These are phyloP conservation scores for Scytalopus superciliaris DNA, from an alignment of 2,113 vertebrate genomes.

Conservation along the genomic window DNA sequence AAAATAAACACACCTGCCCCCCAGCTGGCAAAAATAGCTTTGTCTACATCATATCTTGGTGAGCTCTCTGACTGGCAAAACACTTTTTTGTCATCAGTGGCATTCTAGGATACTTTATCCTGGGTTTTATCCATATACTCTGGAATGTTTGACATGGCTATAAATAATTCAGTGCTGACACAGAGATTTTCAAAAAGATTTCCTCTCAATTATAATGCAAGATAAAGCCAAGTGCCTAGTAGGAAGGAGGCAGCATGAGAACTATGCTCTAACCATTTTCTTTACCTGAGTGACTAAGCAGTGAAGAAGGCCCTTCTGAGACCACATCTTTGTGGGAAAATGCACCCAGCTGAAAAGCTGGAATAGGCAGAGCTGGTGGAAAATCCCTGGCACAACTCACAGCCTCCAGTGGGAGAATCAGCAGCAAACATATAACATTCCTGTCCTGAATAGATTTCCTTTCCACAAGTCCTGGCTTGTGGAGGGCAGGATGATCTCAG, in stretches of 20 bases:
- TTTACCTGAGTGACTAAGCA: neutral
- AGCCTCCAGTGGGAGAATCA: neutral
- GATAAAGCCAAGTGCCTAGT: neutral
- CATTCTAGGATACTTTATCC: constrained; percentile 6
- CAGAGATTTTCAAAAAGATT: constrained; percentile 25
- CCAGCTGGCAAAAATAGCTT: neutral
- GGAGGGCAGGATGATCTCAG: neutral
- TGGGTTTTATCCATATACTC: constrained; percentile 20
- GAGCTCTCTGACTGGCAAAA: neutral
- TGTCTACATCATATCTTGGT: neutral
- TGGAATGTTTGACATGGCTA: constrained; percentile 58
- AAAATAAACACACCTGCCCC: neutral
- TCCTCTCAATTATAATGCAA: constrained; percentile 1
- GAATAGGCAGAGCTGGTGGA: constrained; percentile 16
- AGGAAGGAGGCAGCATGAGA: neutral
- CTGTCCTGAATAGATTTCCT: neutral
- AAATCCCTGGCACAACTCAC: constrained; percentile 15
- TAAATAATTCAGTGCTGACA: constrained; percentile 63
- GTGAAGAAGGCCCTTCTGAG: neutral
- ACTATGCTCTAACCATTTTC: neutral
- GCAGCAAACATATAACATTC: neutral
- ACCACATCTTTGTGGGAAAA: neutral
- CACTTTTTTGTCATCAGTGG: neutral
- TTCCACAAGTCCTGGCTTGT: neutral
- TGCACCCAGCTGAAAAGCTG: neutral